Evolutionary conservation across 2,888 invertebrate species (phyloP).

Genomic region (Lissocephala sabroskyi): DNA sequence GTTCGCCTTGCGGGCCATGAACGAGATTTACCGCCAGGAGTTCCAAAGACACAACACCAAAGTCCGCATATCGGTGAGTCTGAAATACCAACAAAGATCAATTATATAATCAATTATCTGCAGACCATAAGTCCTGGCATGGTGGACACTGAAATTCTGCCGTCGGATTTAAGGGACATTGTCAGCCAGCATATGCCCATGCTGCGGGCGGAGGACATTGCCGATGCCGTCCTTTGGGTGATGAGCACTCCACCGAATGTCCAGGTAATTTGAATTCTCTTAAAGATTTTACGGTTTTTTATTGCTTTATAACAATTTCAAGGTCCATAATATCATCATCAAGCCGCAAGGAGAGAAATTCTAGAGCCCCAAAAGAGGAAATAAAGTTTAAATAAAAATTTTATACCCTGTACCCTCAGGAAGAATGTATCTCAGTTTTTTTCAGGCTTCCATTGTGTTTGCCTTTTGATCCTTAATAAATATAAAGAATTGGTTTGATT

Average conservation of each 20-base stretch:
- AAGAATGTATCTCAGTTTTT: too few relatives aligned
- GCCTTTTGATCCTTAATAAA: too few relatives aligned
- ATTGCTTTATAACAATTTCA: constrained; percentile 4
- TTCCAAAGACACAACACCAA: constrained; percentile 64
- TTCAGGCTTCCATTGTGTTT: too few relatives aligned
- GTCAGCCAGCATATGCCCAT: constrained; percentile 64
- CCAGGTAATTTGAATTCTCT: constrained; percentile 45
- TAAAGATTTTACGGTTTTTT: not conserved
- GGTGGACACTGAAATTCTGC: constrained; percentile 68
- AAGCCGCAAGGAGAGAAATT: constrained; percentile 70
- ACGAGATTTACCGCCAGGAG: constrained; percentile 71
- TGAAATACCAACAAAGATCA: not conserved
- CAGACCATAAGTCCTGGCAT: constrained; percentile 69
- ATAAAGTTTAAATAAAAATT: too few relatives aligned
- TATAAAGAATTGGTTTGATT: too few relatives aligned
- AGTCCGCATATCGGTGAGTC: constrained; percentile 69
- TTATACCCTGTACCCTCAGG: too few relatives aligned
- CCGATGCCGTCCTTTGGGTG: constrained; percentile 68
- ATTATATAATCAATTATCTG: constrained; percentile 9
- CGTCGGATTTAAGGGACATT: constrained; percentile 51
- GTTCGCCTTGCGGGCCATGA: constrained; percentile 71
- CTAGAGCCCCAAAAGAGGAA: too few relatives aligned
- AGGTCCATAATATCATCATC: constrained; percentile 68
- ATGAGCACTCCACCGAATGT: constrained; percentile 67
- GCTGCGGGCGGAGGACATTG: constrained; percentile 62